Evolutionary conservation across 2,888 invertebrate species (phyloP), one percentile per base, ranked within the genome.

Genomic region (Ganaspis brasiliensis): DNA sequence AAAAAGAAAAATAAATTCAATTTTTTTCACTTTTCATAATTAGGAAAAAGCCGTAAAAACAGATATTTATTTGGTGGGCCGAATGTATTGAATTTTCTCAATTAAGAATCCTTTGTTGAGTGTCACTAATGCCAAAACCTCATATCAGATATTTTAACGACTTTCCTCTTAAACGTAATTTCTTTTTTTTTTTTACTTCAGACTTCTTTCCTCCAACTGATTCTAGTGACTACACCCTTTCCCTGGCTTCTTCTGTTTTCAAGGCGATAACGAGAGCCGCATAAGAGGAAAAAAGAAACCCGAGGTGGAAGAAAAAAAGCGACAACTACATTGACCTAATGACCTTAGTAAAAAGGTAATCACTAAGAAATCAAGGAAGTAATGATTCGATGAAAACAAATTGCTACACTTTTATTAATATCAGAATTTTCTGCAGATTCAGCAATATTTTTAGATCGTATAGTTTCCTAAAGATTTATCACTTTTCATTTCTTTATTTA

Each of bases 331-430:
- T 67, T 67, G 67, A 67, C 45, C 67, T 45, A 67, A 67, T 67
- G 45, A 45, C 67, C 1, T 67, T 24, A 67, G 67, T 67, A 49
- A 67, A 49, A 67, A 67, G 45, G 67, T 67, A 67, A 67, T 67
- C 26, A 67, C 67, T 67, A 67, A 45, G 67, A 24, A 67, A n/a
- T 24, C 26, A 24, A 24, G n/a, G 45, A 26, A 24, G 26, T 67
- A 67, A 67, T 67, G 45, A 67, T 67, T 67, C n/a, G 67, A 67
- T 67, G 24, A 16, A 67, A 67, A 67, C 45, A 45, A 67, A 67
- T 67, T 67, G 67, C 45, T 26, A 1, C 24, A 45, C 26, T 67
- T 10, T 14, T 21, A 67, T 49, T 67, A 49, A 49, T 26, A 45
- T n/a, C n/a, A 67, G 63, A 16, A 63, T 12, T 63, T 14, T 63